Evolutionary conservation across 2,113 vertebrate species (phyloP).

Genomic region (Zosterops pallidus): DNA sequence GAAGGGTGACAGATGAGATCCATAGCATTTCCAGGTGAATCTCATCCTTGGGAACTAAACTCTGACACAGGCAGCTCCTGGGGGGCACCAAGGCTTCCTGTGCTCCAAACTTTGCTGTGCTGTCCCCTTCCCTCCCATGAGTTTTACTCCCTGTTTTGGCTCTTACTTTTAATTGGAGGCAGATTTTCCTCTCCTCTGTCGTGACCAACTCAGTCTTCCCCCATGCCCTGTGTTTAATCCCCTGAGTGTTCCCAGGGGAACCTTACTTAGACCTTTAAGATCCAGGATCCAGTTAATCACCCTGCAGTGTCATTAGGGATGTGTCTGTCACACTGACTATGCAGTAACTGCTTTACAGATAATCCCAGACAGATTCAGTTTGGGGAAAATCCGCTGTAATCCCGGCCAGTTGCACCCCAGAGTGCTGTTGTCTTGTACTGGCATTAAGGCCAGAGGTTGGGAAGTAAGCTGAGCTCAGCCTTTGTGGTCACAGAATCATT

Average conservation of each 20-base stretch:
- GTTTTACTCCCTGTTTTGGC: neutral
- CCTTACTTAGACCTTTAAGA: neutral
- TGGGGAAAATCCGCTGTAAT: neutral
- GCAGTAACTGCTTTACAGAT: neutral
- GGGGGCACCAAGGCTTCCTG: neutral
- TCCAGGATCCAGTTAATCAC: neutral
- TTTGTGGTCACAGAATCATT: neutral
- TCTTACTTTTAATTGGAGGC: neutral
- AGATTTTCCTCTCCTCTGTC: neutral
- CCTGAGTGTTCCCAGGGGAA: neutral
- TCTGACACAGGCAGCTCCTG: neutral
- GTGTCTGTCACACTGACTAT: fast-evolving
- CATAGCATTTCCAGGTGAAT: neutral
- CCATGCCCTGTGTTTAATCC: neutral
- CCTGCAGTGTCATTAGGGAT: neutral
- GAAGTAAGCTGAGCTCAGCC: neutral
- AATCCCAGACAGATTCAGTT: neutral
- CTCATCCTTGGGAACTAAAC: fast-evolving
- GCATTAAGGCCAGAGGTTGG: neutral
- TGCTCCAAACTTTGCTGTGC: neutral
- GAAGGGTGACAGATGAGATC: neutral
- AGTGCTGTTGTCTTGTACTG: neutral
- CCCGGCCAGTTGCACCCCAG: neutral
- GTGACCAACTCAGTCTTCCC: neutral
- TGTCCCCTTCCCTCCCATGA: fast-evolving